Conservation (phyloP, 2,113 vertebrate genomes). For the Corythaeola cristata region DNA sequence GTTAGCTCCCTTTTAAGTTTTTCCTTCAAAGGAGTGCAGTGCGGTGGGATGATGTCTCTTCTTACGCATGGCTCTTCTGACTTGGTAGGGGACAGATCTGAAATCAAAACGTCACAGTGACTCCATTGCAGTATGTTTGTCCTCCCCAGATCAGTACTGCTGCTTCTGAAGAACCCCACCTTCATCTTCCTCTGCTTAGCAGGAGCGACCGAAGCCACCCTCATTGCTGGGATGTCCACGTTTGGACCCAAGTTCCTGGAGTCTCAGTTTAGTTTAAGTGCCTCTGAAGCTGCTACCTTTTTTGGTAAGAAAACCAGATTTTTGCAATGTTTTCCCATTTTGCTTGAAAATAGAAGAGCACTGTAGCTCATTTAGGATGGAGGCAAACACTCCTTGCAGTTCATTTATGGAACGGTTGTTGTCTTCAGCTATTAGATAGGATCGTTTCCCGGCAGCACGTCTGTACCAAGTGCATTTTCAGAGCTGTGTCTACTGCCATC, state of each 20-base stretch:
- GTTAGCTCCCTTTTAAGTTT: background rate
- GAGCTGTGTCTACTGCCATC: background rate
- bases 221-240: conserved; percentile 92
- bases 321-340: background rate
- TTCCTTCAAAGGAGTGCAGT: background rate
- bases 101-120: background rate
- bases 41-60: background rate
- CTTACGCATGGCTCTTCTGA: background rate
- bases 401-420: background rate
- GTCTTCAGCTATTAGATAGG: background rate
- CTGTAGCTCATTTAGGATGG: background rate
- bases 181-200: conserved; percentile 94
- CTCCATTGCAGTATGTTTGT: background rate
- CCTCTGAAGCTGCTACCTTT: conserved; percentile 90
- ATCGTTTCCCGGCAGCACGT: background rate
- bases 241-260: conserved; percentile 97
- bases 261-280: conserved; percentile 93
- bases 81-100: background rate
- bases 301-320: conserved; percentile 82
- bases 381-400: background rate
- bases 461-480: background rate
- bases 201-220: conserved; percentile 90
- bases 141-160: conserved; percentile 79
- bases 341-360: background rate
- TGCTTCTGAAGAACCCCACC: conserved; percentile 90